Percentiles rank a stretch among this genome's conserved stretches.
Evolutionary conservation across 2,113 vertebrate genomes (phyloP).

Genomic region (Ciconia maguari): DNA sequence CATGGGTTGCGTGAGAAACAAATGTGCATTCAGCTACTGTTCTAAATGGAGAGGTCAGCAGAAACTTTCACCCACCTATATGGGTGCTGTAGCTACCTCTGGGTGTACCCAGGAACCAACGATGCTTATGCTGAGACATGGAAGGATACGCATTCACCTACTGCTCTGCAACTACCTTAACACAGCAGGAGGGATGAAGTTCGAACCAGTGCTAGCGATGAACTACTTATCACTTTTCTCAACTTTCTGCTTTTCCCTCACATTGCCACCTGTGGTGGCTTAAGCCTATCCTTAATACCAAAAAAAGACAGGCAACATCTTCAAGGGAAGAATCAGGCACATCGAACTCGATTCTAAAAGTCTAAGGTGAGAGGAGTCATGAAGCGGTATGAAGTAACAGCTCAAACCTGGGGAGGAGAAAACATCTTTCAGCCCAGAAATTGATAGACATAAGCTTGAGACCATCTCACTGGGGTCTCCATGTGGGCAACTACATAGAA

Average conservation of each 20-base stretch:
- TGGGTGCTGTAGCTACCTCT: background rate
- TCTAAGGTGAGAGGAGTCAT: background rate
- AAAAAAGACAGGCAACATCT: background rate
- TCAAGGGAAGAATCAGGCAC: background rate
- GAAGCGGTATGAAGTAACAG: background rate
- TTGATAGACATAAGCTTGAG: fast-evolving
- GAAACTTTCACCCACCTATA: background rate
- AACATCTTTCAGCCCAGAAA: background rate
- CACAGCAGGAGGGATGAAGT: background rate
- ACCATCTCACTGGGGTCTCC: background rate
- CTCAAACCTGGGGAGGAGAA: background rate
- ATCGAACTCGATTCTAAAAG: fast-evolving
- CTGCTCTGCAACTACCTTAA: background rate
- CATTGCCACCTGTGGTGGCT: background rate
- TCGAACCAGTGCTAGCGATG: background rate
- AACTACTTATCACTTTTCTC: background rate
- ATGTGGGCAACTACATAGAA: background rate
- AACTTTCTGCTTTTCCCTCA: background rate
- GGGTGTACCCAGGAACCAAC: background rate
- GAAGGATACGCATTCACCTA: background rate
- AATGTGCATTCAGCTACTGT: fast-evolving
- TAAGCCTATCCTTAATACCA: background rate
- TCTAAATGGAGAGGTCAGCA: background rate
- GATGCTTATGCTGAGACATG: fast-evolving
- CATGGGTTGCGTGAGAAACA: background rate